Evolutionary conservation across 2,888 invertebrate species (phyloP), one percentile per base, ranked within the genome.

Genomic region (Caenorhabditis uteleia): DNA sequence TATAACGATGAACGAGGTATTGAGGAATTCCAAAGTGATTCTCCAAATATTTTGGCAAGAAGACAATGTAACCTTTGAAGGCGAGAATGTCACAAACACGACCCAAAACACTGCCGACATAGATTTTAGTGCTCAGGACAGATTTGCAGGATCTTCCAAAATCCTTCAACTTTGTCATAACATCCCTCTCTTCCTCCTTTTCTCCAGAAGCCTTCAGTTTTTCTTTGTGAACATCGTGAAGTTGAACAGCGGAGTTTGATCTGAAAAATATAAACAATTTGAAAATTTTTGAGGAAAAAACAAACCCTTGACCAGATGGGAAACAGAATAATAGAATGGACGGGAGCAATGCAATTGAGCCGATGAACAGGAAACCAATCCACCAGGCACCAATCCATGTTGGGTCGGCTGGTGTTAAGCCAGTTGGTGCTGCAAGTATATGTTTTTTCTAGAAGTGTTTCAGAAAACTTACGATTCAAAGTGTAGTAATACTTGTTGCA

Each of bases 381-480:
- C 85, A 85, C 85, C 85, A 85, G 3, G 85, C 85, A 5, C 85
- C 85, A 29, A 85, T 85, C 85, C 85, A 85, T 5, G 84, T 78
- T 2, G 85, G 84, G 56, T 85, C 85, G 3, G 73, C 75, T 0
- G 83, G 73, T 2, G 76, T 72, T 39, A 84, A 44, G 2, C 75
- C 77, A 25, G 45, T 54, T 29, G 79, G 77, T 6, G 75, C 77
- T 76, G 44, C 33, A 74, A 45, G 1, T 18, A 39, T 46, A 3
- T 14, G 12, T 3, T 7, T 45, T 29, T 40, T 8, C n/a, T 10
- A 34, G 18, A 5, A 5, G 5, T 18, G 7, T 20, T 38, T 20
- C 7, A 21, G 38, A 38, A 38, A 38, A 54, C 62, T 56, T 26
- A 77, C 77, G 48, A 29, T 70, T 44, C 21, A 78, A 53, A 1